Base-by-base conservation (phyloP, 2,888 invertebrate genomes). In the Copidosoma aretas region DNA sequence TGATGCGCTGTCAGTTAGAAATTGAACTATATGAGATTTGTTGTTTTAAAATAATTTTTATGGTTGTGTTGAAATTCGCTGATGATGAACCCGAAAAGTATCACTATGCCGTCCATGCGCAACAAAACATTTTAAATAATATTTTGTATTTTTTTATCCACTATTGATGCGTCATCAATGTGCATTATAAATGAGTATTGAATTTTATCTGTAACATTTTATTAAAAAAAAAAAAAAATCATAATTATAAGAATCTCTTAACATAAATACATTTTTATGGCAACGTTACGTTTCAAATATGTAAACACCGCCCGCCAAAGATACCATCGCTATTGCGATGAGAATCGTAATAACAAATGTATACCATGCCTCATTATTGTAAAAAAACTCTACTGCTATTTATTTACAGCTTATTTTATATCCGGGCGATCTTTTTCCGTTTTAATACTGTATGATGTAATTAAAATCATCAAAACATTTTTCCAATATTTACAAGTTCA, bases 101-200 rank as follows among this genome's bases (percentile, higher is more conserved):
- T 65, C 67, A 67, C 62, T 70, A 73, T 71, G 73, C 76, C 78
- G 77, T 77, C 77, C 77, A 76, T 64, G 68, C 68, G 70, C 64
- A 74, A 73, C 43, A 15, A 56, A 46, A 25, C 71, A 73, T 73
- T 71, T 73, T 22, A 59, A 25, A 32, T 52, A 68, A 24, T 69
- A 69, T 61, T 63, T 66, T 65, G 57, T 67, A 61, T 58, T 68
- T 64, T 65, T 68, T 49, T 60, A 58, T 41, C 49, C 49, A 54
- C n/a, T 1, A 51, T 56, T 24, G n/a, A 24, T 64, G 24, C 43
- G 59, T 61, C 46, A 41, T 54, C 54, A 54, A 25, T 69, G 54
- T 15, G 21, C 12, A 19, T 52, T 57, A 19, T 46, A 39, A 56
- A 61, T 22, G 51, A 62, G 1, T 58, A 25, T 58, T 67, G 22